phyloP scores from a whole-genome alignment of 1,140 invertebrate genomes.

The Pemphigus obesinymphae region DNA sequence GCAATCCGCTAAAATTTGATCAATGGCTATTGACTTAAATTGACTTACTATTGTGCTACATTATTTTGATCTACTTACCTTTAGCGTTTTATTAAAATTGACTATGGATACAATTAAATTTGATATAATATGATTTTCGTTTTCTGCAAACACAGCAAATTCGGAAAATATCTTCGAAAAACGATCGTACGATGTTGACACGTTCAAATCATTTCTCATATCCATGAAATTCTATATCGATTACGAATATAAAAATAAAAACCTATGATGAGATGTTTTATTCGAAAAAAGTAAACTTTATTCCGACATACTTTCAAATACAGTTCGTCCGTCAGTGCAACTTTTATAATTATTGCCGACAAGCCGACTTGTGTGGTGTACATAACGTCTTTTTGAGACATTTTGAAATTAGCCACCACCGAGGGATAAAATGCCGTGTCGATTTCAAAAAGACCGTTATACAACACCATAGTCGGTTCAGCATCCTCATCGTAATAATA shows the following conservation, averaged over 20 bases:
- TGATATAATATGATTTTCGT: conserved; percentile 22
- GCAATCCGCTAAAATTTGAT: too few species aligned
- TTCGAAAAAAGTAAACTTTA: too few species aligned
- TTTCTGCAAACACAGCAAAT: conserved; percentile 7
- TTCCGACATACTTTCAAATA: conserved; percentile 49
- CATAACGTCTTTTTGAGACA: conserved; percentile 55
- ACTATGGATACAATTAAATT: neutral
- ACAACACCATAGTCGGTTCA: conserved; percentile 46
- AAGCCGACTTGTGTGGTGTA: conserved; percentile 54
- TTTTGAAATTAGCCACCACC: conserved; percentile 56
- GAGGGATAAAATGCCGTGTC: conserved; percentile 62
- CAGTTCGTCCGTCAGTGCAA: conserved; percentile 55
- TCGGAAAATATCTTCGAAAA: conserved; percentile 25
- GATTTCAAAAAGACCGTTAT: conserved; percentile 58
- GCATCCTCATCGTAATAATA: conserved; percentile 29
- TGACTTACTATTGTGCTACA: neutral
- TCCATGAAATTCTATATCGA: conserved; percentile 40
- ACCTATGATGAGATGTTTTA: neutral
- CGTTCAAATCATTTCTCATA: conserved; percentile 34
- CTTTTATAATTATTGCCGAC: conserved; percentile 55
- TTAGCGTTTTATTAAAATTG: conserved; percentile 30
- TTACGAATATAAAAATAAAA: neutral
- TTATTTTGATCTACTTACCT: conserved; percentile 20
- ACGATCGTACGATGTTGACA: conserved; percentile 23
- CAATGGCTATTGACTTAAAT: too few species aligned